phyloP scores from a whole-genome alignment of 2,113 vertebrate species.

The Naja naja region DNA sequence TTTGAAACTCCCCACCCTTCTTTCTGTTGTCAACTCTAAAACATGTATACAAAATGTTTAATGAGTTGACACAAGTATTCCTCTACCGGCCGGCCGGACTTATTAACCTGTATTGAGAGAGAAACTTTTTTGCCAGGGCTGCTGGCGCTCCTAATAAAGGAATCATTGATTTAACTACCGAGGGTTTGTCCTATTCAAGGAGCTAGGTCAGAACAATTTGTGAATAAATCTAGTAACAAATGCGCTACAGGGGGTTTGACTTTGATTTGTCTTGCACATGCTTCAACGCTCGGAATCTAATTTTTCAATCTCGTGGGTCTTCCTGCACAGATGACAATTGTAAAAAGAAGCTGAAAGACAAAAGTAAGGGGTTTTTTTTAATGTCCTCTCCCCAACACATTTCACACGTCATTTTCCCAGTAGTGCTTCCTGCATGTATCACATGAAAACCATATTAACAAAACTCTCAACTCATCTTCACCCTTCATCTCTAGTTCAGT shows the following conservation, averaged over 20 bases:
- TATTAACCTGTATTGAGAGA: no score
- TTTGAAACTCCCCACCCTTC: no score
- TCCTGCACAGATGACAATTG: constrained; percentile 92
- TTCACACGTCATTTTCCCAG: constrained; percentile 50
- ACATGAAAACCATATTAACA: constrained; percentile 52
- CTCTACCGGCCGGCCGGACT: rapidly evolving
- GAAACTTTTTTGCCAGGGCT: no score
- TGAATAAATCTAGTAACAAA: background rate
- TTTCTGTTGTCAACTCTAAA: no score
- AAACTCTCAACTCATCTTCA: constrained; percentile 62
- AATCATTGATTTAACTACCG: no score
- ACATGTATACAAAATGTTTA: no score
- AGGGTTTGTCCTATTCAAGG: no score
- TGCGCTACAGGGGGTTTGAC: background rate
- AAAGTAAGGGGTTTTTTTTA: constrained; percentile 87
- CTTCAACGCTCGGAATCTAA: constrained; percentile 59
- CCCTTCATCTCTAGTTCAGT: constrained; percentile 56
- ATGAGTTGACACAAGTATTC: no score
- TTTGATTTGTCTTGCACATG: constrained; percentile 17
- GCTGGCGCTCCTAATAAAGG: no score
- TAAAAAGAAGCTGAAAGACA: constrained; percentile 98
- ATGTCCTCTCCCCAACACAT: constrained; percentile 56
- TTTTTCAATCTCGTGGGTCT: constrained; percentile 70
- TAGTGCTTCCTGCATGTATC: constrained; percentile 80
- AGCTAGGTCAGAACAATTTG: background rate